Evolutionary conservation across 2,888 invertebrate species (phyloP), one percentile per base, ranked within the genome.

Genomic region (Cephus spinipes): DNA sequence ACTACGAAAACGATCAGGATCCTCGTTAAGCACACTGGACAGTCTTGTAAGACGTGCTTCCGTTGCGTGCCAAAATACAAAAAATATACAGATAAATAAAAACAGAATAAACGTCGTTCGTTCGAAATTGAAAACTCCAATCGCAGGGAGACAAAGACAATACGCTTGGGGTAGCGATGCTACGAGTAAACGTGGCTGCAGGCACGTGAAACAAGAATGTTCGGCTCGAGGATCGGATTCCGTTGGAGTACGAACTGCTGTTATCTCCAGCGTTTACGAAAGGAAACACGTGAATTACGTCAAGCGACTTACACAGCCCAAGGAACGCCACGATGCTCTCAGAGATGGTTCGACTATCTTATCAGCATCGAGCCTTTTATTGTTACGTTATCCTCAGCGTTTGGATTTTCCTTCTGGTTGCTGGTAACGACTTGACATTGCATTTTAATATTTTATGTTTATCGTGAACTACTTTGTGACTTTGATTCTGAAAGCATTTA

Each of bases 311-410:
- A 9, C 23, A 55, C 9, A 23, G 23, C 23, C 9, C 55, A 55
- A 55, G 23, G 9, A 23, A 55, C 74, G 23, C 11, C 74, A 33
- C 30, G 23, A 91, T 94, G 90, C 89, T 93, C 81, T 92, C 93
- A 84, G 94, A 94, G 88, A 92, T 94, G 87, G 92, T 94, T 84
- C 93, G 94, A 80, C 92, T 94, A 82, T 94, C 94, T 32, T 93
- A 94, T 85, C 96, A 96, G 88, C 96, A 96, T 89, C 94, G 96
- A 87, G 96, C 96, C 40, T 93, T 96, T 88, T 96, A 96, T 89
- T 97, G 96, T 92, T 97, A 96, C 89, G 92, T 96, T 85, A 94
- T 96, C 79, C 94, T 97, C 92, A 96, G 95, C 91, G 90, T 96
- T 83, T 97, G 97, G 97, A 96, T 97, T 89, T 94, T 96, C 90